Evolutionary conservation across 1,140 invertebrate genomes (phyloP), one percentile per base, ranked within the genome.

Genomic region (Formica selysi): DNA sequence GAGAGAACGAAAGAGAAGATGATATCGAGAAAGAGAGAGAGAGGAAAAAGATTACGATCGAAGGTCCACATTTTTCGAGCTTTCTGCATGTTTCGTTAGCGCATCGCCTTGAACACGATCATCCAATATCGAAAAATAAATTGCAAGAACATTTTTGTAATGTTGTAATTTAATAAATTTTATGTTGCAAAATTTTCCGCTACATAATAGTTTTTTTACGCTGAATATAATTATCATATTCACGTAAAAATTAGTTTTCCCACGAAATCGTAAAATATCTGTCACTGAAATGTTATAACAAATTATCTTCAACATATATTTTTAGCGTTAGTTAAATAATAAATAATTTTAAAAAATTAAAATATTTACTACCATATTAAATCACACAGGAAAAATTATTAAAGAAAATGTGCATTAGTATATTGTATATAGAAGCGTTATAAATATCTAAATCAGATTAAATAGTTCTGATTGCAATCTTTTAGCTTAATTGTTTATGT

Each of bases 11-110:
- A 13, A 29, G 41, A 22, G 19, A 54, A 11, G 26, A 71, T 44
- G 44, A 68, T 26, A 48, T 7, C 7, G 22, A 19, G 26, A 11
- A 10, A 41, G 44, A 51, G 6, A 29, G 7, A 32, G 26, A 32
- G 3, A 10, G 16, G 10, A 13, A 7, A 73, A 32, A 54, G 32
- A n/a, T 32, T 2, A 29, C 4, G 38, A 22, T n/a, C 67, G 48
- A 73, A 73, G 68, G 44, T 71, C 68, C 48, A 38, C 22, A 11
- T 1, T 32, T 16, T 44, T 44, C 19, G 26, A 16, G 4, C 70
- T 57, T 73, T 54, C 10, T n/a, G 70, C 48, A 73, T 8, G 32
- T 73, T 73, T 73, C 19, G 26, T 73, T 54, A 71, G 13, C 22
- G 68, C 4, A 10, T 73, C 11, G 48, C 48, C 70, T 73, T 73